Evolutionary conservation across 35 echinoderm and acorn worm species (phyloP).

Genomic region (Stichopus chloronotus): DNA sequence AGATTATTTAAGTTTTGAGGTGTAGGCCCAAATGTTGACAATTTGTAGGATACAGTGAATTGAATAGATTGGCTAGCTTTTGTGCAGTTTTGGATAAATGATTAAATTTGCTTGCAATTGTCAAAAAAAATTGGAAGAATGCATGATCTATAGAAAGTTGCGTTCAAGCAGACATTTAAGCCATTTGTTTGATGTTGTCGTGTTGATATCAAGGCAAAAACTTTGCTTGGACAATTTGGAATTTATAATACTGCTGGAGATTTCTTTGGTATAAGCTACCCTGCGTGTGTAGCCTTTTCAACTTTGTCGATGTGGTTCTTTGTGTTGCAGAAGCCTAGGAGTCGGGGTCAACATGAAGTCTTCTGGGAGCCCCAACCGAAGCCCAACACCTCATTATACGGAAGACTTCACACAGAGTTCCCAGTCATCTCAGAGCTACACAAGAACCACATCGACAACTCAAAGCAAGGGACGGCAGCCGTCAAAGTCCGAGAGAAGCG

Average conservation of each 20-base stretch:
- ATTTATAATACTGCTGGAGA: too few species aligned
- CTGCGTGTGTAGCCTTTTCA: too few species aligned
- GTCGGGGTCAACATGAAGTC: conserved; percentile 41
- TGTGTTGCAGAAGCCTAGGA: conserved; percentile 57
- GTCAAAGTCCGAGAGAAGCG: neutral
- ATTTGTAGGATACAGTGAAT: too few species aligned
- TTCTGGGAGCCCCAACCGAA: conserved; percentile 30
- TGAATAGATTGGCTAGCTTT: neutral
- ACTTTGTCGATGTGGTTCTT: neutral
- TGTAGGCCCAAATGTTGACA: too few species aligned
- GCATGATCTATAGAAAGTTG: too few species aligned
- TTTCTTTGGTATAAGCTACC: too few species aligned
- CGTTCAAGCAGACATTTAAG: too few species aligned
- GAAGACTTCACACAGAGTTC: conserved; percentile 80
- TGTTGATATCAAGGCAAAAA: too few species aligned
- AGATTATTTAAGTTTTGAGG: neutral
- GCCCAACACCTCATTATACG: conserved; percentile 66
- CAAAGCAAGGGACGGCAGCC: conserved; percentile 28
- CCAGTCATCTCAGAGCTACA: conserved; percentile 25
- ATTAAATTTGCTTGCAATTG: too few species aligned
- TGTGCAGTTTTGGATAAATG: neutral
- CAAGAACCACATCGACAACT: conserved; percentile 61
- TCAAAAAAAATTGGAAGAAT: too few species aligned
- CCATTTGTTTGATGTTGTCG: too few species aligned
- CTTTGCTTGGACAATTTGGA: too few species aligned